Percentiles rank a stretch among this genome's conserved stretches.
Conservation (phyloP, 2,888 invertebrate genomes). For the Brassicogethes aeneus region DNA sequence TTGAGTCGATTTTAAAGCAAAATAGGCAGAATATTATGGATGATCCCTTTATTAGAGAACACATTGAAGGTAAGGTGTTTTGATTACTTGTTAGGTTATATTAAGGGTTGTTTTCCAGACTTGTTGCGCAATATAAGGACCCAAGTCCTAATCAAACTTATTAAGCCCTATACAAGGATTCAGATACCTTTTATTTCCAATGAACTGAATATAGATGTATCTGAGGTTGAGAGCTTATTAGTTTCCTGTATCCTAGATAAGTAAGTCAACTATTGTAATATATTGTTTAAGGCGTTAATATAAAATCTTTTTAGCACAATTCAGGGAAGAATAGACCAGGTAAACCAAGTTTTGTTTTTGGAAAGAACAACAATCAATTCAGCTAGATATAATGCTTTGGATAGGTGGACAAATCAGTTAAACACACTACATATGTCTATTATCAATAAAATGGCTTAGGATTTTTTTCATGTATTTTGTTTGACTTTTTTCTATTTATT, state of each 20-base stretch:
- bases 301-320: conserved; percentile 55
- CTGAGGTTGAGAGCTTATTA: conserved; percentile 91
- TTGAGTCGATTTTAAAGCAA: conserved; percentile 90
- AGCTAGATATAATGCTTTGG: conserved; percentile 83
- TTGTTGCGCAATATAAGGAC: conserved; percentile 91
- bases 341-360: conserved; percentile 86
- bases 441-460: conserved; percentile 77
- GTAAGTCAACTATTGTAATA: conserved; percentile 45
- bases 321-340: conserved; percentile 84
- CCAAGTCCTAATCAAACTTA: conserved; percentile 92
- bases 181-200: conserved; percentile 97
- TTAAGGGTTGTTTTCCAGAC: conserved; percentile 53
- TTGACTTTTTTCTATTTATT: too few relatives aligned
- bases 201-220: conserved; percentile 85
- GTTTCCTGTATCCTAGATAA: conserved; percentile 97
- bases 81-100: background rate
- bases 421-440: conserved; percentile 81
- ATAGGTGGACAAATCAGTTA: conserved; percentile 93
- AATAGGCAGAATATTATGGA: conserved; percentile 97
- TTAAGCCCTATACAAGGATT: conserved; percentile 96
- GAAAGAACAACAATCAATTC: conserved; percentile 72
- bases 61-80: conserved; percentile 69
- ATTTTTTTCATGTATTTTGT: too few relatives aligned
- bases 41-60: conserved; percentile 97
- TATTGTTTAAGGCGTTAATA: background rate